A percentile compares a stretch with the other conserved stretches of the same genome.
Evolutionary conservation across 2,113 vertebrate species (phyloP).

Genomic region (Syrrhaptes paradoxus): DNA sequence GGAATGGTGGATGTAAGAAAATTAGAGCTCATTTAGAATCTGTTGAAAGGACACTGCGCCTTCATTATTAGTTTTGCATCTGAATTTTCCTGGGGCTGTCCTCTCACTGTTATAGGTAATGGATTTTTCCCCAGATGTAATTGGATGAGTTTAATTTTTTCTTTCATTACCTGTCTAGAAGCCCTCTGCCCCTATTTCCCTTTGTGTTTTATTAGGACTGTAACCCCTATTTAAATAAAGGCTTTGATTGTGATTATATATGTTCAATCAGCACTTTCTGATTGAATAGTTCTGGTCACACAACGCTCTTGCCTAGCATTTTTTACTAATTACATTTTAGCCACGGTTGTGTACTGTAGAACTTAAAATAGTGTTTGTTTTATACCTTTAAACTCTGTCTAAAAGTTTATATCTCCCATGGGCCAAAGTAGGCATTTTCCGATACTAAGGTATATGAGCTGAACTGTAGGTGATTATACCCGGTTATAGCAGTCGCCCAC

Average conservation of each 20-base stretch:
- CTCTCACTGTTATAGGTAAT: slow-evolving; percentile 85
- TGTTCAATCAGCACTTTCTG: slow-evolving; percentile 86
- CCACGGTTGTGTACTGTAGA: slow-evolving; percentile 60
- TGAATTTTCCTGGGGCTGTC: slow-evolving; percentile 88
- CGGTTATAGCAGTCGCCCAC: background rate
- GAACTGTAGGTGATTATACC: background rate
- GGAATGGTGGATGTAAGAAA: slow-evolving; percentile 85
- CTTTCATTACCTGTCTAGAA: slow-evolving; percentile 88
- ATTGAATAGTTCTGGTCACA: slow-evolving; percentile 79
- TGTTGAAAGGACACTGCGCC: slow-evolving; percentile 85
- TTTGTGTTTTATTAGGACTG: slow-evolving; percentile 88
- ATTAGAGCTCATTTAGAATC: slow-evolving; percentile 89
- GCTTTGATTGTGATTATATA: slow-evolving; percentile 83
- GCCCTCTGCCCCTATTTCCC: slow-evolving; percentile 83
- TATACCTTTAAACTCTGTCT: slow-evolving; percentile 56
- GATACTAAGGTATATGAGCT: background rate
- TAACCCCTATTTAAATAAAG: slow-evolving; percentile 90
- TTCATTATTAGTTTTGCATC: slow-evolving; percentile 90
- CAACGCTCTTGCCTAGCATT: slow-evolving; percentile 71
- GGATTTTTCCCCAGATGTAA: slow-evolving; percentile 87
- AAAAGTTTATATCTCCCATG: slow-evolving; percentile 16
- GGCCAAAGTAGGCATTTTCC: background rate
- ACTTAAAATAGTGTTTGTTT: slow-evolving; percentile 57
- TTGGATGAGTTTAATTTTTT: slow-evolving; percentile 90
- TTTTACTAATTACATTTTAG: slow-evolving; percentile 83